phyloP scores from a whole-genome alignment of 2,888 invertebrate species.

The Ennomos quercinarius region DNA sequence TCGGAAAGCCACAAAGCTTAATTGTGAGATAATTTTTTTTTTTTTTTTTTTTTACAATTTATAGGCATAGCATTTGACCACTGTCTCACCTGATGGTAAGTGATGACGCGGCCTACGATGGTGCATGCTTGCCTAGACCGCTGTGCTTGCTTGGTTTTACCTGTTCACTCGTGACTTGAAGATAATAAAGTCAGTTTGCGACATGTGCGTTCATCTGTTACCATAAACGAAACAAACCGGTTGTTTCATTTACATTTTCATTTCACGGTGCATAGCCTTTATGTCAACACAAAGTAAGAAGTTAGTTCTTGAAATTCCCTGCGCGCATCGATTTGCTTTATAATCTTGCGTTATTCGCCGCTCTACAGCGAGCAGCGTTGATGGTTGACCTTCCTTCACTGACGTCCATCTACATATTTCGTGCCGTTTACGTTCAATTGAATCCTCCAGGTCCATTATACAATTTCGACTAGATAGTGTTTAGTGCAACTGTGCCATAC shows the following conservation, averaged over 20 bases:
- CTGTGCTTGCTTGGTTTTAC: too few species aligned
- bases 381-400: conserved; percentile 25
- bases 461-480: conserved; percentile 22
- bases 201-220: too few species aligned
- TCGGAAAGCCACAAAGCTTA: too few species aligned
- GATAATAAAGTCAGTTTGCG: too few species aligned
- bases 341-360: conserved; percentile 19
- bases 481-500: conserved; percentile 9
- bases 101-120: too few species aligned
- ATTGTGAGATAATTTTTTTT: too few species aligned
- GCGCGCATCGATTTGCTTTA: conserved; percentile 11
- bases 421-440: conserved; percentile 24
- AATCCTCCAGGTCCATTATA: conserved; percentile 23
- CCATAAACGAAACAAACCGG: too few species aligned
- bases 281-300: background rate
- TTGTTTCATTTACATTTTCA: conserved; percentile 14
- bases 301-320: conserved; percentile 4
- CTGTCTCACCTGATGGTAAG: too few species aligned
- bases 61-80: too few species aligned
- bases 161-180: too few species aligned
- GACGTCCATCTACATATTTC: conserved; percentile 21
- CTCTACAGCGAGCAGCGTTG: conserved; percentile 7
- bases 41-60: too few species aligned
- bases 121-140: too few species aligned
- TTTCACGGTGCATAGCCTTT: conserved; percentile 5